Percentiles rank a stretch among this genome's conserved stretches.
Conservation (phyloP, 2,113 vertebrate species). For the Boulengeromyrus knoepffleri region DNA sequence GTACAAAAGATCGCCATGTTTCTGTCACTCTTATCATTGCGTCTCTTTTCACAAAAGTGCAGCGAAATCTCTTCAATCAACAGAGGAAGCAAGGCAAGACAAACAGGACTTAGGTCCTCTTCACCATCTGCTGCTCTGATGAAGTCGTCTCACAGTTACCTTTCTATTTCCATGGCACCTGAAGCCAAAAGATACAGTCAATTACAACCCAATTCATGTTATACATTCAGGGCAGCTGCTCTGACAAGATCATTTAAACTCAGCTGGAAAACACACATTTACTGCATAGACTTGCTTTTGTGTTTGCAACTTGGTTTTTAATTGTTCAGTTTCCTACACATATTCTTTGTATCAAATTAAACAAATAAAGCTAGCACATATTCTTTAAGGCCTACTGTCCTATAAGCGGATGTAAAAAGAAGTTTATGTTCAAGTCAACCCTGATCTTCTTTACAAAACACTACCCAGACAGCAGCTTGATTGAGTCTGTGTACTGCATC, state of each 20-base stretch:
- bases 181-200: slow-evolving; percentile 44
- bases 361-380: neutral
- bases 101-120: neutral
- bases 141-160: slow-evolving; percentile 36
- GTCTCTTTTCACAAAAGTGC: slow-evolving; percentile 25
- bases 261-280: slow-evolving; percentile 37
- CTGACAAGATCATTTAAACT: slow-evolving; percentile 47
- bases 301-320: slow-evolving; percentile 18
- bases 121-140: slow-evolving; percentile 29
- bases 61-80: slow-evolving; percentile 30
- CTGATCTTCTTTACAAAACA: neutral
- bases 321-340: neutral
- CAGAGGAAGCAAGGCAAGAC: neutral
- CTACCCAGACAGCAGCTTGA: neutral
- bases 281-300: slow-evolving; percentile 32
- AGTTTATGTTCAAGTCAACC: slow-evolving; percentile 13
- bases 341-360: neutral
- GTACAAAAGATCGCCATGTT: slow-evolving; percentile 36
- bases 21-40: slow-evolving; percentile 40
- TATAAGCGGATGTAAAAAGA: neutral
- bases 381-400: neutral
- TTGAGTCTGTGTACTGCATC: neutral
- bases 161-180: slow-evolving; percentile 39
- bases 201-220: slow-evolving; percentile 49
- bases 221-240: slow-evolving; percentile 49